Conservation (phyloP, 1,140 invertebrate species). For the Apolygus lucorum region DNA sequence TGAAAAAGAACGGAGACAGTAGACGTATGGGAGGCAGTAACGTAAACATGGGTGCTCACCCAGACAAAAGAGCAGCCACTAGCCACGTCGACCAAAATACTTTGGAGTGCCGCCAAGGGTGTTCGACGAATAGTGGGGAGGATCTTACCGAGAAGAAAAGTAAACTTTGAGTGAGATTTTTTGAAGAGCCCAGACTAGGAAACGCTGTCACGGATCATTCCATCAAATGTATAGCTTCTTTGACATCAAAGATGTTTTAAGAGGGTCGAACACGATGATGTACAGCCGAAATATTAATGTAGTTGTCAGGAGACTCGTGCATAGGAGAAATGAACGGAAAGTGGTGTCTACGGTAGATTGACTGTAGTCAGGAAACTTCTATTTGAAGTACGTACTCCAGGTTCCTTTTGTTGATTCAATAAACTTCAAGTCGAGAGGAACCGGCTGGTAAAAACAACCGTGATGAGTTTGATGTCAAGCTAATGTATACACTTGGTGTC, state of each 20-base stretch:
- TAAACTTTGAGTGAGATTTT: background rate
- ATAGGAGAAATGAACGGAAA: no score
- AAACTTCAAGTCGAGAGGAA: no score
- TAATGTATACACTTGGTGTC: no score
- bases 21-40: background rate
- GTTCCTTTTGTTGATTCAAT: no score
- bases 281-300: background rate
- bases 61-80: background rate
- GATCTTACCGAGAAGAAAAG: background rate
- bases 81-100: background rate
- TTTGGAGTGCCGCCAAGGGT: background rate
- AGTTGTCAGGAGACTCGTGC: background rate
- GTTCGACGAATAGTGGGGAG: background rate
- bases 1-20: background rate
- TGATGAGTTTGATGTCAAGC: no score
- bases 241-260: background rate
- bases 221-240: no score
- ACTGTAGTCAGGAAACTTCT: no score
- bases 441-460: no score
- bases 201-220: background rate
- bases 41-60: background rate
- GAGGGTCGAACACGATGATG: background rate
- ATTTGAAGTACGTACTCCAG: no score
- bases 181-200: background rate
- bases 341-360: no score